These are phyloP conservation scores for Limnephilus lunatus DNA, from an alignment of 2,888 invertebrate genomes.

Conservation along the genomic window DNA sequence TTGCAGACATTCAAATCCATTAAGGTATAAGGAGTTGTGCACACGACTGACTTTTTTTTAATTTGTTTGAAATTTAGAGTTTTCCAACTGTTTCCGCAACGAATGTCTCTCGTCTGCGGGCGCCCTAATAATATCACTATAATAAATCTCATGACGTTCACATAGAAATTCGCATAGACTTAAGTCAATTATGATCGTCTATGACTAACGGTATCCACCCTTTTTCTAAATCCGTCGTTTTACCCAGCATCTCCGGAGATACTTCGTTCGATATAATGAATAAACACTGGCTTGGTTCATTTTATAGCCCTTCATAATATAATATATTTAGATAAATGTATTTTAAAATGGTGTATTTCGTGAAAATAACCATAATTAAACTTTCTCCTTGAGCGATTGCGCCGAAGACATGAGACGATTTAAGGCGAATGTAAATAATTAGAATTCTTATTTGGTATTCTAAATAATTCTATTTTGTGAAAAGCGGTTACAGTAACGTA, in stretches of 20 bases:
- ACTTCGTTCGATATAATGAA: conserved; percentile 32
- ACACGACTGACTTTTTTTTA: too few relatives aligned
- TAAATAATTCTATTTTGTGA: neutral
- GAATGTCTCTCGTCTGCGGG: too few relatives aligned
- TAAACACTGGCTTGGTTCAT: neutral
- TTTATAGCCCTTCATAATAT: neutral
- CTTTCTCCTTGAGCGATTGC: neutral
- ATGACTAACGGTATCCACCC: neutral
- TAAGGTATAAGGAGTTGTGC: too few relatives aligned
- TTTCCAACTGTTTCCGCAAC: too few relatives aligned
- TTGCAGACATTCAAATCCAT: too few relatives aligned
- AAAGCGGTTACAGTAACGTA: neutral
- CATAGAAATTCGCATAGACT: too few relatives aligned
- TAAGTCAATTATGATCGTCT: neutral
- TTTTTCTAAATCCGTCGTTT: neutral
- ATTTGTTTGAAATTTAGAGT: too few relatives aligned
- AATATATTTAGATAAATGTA: neutral
- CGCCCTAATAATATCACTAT: too few relatives aligned
- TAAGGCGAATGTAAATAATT: neutral
- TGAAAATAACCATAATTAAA: conserved; percentile 15
- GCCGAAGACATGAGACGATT: neutral
- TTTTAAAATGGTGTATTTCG: neutral
- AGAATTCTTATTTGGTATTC: neutral
- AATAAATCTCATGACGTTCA: too few relatives aligned
- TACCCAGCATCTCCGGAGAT: conserved; percentile 2